Base-by-base conservation (phyloP, 2,888 invertebrate genomes). In the Phoronis australis region DNA sequence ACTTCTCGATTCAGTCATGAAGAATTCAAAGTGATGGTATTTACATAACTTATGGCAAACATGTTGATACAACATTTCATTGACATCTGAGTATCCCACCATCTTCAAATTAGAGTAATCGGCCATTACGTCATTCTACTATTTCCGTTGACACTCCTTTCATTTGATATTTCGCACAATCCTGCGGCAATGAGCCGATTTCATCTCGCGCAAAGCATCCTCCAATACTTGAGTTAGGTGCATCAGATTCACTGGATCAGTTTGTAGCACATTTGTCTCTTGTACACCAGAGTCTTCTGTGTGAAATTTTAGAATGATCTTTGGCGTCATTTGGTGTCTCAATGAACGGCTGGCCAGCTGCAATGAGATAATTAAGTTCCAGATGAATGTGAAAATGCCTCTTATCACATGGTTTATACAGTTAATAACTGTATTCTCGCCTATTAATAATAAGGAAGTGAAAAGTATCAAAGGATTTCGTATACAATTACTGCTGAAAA, bases 161-260 rank as follows among this genome's bases (percentile, higher is more conserved):
- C 51, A 69, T 52, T 69, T 68, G 24, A 78, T 73, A 57, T 73
- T 76, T 50, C 76, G 61, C 27, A 75, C 68, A 38, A 79, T 75
- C 48, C 76, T 60, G 31, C 78, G 60, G 50, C 75, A 73, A 53
- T 78, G 77, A 50, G 82, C 79, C 41, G 83, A 83, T 57, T 81
- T 82, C 2, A 83, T 81, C 69, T 85, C 84, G 41, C 78, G 71
- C 40, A 86, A 69, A 6, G 85, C 85, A 51, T 80, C 80, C 62
- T 86, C 85, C 43, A 86, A 69, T 4, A 81, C 80, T 68, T 82
- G 80, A 20, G 84, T 83, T 56, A 86, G 77, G 61, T 85, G 82
- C 15, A 82, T 57, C 42, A 86, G 75, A 67, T 84, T 84, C 41
- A 79, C 81, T 2, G 83, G 81, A 71, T 85, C 85, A 2, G 83